phyloP scores from a whole-genome alignment of 2,113 vertebrate genomes.

The Epinephelus lanceolatus region DNA sequence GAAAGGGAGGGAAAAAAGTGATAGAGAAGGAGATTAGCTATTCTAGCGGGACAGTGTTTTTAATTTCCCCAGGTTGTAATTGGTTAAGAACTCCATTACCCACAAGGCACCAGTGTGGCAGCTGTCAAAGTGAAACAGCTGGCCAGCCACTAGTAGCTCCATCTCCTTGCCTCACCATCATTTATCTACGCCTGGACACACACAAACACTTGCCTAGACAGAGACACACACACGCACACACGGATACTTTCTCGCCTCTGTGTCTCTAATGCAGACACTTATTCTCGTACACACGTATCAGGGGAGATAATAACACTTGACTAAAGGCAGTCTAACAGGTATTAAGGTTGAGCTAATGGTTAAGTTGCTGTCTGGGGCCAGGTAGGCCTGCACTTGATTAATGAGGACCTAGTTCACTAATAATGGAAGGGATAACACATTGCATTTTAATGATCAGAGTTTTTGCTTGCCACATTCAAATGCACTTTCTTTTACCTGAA shows the following conservation, averaged over 20 bases:
- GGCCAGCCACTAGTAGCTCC: slow-evolving; percentile 70
- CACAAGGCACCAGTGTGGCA: slow-evolving; percentile 74
- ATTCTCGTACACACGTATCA: slow-evolving; percentile 41
- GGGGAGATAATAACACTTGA: slow-evolving; percentile 63
- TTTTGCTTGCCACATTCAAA: slow-evolving; percentile 31
- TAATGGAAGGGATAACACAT: slow-evolving; percentile 38
- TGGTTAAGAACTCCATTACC: slow-evolving; percentile 83
- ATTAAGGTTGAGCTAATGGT: slow-evolving; percentile 72
- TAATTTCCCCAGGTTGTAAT: slow-evolving; percentile 82
- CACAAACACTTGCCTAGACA: neutral
- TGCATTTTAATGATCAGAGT: slow-evolving; percentile 46
- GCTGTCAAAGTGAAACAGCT: slow-evolving; percentile 80
- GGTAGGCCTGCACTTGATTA: slow-evolving; percentile 63
- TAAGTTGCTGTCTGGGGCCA: slow-evolving; percentile 66
- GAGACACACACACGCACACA: slow-evolving; percentile 18
- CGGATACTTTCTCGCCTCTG: neutral
- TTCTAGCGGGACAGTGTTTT: slow-evolving; percentile 75
- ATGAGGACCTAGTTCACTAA: slow-evolving; percentile 61
- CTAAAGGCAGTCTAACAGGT: slow-evolving; percentile 66
- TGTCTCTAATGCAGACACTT: slow-evolving; percentile 20
- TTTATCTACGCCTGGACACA: slow-evolving; percentile 72
- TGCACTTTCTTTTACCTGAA: neutral
- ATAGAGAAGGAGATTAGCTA: slow-evolving; percentile 70
- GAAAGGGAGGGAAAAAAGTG: slow-evolving; percentile 45
- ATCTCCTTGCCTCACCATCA: slow-evolving; percentile 59